These are phyloP conservation scores for Capreolus pygargus DNA, from an alignment of 2,113 vertebrate species.

Conservation along the genomic window DNA sequence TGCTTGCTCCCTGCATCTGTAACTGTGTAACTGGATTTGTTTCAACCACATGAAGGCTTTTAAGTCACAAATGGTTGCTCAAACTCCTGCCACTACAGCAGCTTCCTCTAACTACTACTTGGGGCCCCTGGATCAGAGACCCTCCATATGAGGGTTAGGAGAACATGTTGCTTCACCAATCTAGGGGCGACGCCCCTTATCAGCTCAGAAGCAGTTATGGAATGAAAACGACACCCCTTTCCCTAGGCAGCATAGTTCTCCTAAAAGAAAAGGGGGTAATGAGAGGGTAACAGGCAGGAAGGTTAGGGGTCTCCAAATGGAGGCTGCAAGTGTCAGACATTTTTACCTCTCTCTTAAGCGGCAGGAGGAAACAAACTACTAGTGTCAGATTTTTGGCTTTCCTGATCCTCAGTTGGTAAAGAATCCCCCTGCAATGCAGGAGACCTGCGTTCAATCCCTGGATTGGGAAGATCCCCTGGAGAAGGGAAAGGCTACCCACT, in stretches of 20 bases:
- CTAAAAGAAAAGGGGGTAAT: neutral
- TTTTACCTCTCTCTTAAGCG: neutral
- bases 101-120: neutral
- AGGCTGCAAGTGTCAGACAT: neutral
- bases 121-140: neutral
- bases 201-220: neutral
- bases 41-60: neutral
- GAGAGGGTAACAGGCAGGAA: neutral
- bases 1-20: neutral
- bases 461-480: neutral
- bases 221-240: neutral
- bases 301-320: neutral
- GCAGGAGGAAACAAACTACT: neutral
- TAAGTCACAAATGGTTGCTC: neutral
- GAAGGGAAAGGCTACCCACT: neutral
- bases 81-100: neutral
- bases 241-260: neutral
- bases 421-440: neutral
- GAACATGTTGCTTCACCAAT: neutral
- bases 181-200: accelerated
- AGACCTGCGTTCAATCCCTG: accelerated
- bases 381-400: neutral
- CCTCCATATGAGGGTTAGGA: neutral
- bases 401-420: neutral
- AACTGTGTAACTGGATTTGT: neutral